These are phyloP conservation scores for Aotus griseimembra DNA, from an alignment of 2,797 vertebrate genomes.

Conservation along the genomic window DNA sequence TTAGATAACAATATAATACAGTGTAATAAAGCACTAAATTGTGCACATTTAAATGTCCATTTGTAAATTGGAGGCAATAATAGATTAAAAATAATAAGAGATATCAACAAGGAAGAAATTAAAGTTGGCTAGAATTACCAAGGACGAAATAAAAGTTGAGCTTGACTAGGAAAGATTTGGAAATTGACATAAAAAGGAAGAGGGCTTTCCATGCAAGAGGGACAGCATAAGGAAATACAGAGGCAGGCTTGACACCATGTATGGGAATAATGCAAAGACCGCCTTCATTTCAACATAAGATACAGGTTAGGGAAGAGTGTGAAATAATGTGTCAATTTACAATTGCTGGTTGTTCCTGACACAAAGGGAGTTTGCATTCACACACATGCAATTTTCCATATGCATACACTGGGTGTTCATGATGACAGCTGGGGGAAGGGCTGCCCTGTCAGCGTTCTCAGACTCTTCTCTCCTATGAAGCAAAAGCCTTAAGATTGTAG, in stretches of 20 bases:
- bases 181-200: neutral
- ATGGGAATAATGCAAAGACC: neutral
- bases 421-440: neutral
- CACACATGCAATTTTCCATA: neutral
- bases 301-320: neutral
- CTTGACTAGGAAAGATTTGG: neutral
- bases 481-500: neutral
- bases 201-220: neutral
- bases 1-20: neutral
- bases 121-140: neutral
- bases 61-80: neutral
- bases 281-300: slow-evolving; percentile 15
- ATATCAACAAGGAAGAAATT: neutral
- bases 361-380: neutral
- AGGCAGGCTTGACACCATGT: neutral
- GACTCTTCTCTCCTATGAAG: neutral
- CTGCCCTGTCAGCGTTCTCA: neutral
- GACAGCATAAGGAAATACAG: neutral
- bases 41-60: neutral
- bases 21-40: neutral
- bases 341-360: neutral
- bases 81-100: neutral
- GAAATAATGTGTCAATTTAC: neutral
- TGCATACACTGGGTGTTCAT: neutral
- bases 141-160: neutral